Percentiles rank a stretch among this genome's conserved stretches.
Conservation (phyloP, 2,797 vertebrate genomes). For the Acipenser transmontanus region DNA sequence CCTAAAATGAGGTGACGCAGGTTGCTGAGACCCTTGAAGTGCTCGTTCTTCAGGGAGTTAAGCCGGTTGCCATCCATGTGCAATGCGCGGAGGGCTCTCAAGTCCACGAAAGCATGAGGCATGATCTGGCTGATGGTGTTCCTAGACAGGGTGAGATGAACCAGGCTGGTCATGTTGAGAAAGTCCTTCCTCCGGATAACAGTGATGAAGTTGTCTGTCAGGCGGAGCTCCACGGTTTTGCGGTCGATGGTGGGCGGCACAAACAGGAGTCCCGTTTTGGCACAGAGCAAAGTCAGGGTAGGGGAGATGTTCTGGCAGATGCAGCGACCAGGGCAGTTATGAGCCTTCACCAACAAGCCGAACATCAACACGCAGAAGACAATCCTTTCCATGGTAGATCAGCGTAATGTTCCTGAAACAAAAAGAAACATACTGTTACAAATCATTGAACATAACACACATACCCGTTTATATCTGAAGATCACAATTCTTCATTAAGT, state of each 20-base stretch:
- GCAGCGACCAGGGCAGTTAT: slow-evolving; percentile 86
- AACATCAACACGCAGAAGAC: slow-evolving; percentile 74
- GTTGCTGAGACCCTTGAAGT: slow-evolving; percentile 80
- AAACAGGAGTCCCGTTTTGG: slow-evolving; percentile 87
- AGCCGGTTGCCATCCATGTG: slow-evolving; percentile 92
- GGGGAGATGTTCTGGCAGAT: slow-evolving; percentile 91
- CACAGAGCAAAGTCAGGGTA: slow-evolving; percentile 83
- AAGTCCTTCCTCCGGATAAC: slow-evolving; percentile 83
- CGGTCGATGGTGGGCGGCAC: slow-evolving; percentile 86
- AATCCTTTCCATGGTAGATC: slow-evolving; percentile 69
- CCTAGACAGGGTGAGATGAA: slow-evolving; percentile 88
- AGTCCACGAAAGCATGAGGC: slow-evolving; percentile 75
- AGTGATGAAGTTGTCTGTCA: slow-evolving; percentile 94
- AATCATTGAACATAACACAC: no score
- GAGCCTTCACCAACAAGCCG: slow-evolving; percentile 59
- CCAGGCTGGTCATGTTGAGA: slow-evolving; percentile 90
- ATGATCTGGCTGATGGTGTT: slow-evolving; percentile 90
- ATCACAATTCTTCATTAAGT: no score
- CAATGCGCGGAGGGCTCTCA: slow-evolving; percentile 78
- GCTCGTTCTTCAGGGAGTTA: slow-evolving; percentile 68
- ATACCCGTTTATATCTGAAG: no score
- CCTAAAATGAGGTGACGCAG: slow-evolving; percentile 87
- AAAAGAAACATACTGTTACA: slow-evolving; percentile 22
- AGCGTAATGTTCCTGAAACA: slow-evolving; percentile 48
- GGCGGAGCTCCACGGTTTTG: slow-evolving; percentile 84